Percentiles rank a stretch among this genome's conserved stretches.
phyloP scores from a whole-genome alignment of 2,888 invertebrate species.

The Lottia scabra region DNA sequence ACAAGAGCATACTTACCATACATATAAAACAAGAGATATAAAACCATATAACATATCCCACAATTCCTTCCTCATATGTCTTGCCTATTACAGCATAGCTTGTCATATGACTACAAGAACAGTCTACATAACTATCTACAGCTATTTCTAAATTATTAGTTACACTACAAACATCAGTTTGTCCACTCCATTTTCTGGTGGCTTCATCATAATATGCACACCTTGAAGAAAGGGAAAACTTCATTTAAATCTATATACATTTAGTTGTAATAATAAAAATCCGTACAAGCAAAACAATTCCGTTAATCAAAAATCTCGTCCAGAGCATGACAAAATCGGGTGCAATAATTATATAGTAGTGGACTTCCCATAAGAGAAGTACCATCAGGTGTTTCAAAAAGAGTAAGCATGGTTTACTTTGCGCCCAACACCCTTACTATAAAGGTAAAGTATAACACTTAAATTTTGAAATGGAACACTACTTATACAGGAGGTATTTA shows the following conservation, averaged over 20 bases:
- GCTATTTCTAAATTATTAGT: slow-evolving; percentile 58
- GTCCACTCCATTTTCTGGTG: slow-evolving; percentile 48
- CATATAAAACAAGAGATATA: slow-evolving; percentile 61
- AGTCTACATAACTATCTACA: slow-evolving; percentile 60
- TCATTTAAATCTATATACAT: not conserved
- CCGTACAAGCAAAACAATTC: too few relatives aligned
- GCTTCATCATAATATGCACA: slow-evolving; percentile 63
- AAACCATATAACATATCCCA: slow-evolving; percentile 65
- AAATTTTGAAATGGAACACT: not conserved
- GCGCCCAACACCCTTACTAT: too few relatives aligned
- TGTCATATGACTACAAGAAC: slow-evolving; percentile 64
- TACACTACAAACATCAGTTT: slow-evolving; percentile 52
- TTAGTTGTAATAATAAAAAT: too few relatives aligned
- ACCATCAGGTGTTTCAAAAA: too few relatives aligned
- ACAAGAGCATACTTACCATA: slow-evolving; percentile 51
- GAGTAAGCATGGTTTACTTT: too few relatives aligned
- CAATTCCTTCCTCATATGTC: slow-evolving; percentile 44
- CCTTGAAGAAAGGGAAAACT: slow-evolving; percentile 34
- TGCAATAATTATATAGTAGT: too few relatives aligned
- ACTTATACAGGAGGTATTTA: not conserved
- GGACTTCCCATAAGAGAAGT: too few relatives aligned
- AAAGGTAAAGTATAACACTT: too few relatives aligned
- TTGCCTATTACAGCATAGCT: slow-evolving; percentile 61
- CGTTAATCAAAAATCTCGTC: too few relatives aligned
- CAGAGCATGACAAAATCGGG: too few relatives aligned